Percentiles rank a stretch among this genome's conserved stretches.
Conservation (phyloP, 1,140 invertebrate species). For the Aphelinus certus region DNA sequence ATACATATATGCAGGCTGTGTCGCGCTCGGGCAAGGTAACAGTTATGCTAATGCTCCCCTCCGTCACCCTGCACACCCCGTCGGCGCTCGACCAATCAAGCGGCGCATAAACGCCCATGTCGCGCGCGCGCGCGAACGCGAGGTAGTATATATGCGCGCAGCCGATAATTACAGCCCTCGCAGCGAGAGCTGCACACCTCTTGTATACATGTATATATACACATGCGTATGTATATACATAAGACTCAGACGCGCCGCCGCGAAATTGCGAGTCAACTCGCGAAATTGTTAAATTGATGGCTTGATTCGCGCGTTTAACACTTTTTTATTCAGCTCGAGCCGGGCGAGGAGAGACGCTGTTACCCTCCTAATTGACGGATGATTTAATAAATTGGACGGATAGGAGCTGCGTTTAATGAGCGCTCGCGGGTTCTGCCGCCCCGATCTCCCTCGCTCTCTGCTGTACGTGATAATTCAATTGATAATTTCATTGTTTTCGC, state of each 20-base stretch:
- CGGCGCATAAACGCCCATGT: conserved; percentile 35
- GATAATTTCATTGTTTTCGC: conserved; percentile 26
- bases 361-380: conserved; percentile 9
- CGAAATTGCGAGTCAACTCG: conserved; percentile 27
- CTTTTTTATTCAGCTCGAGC: neutral
- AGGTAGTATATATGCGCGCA: neutral
- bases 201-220: neutral
- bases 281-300: conserved; percentile 38
- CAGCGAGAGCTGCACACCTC: neutral
- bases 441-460: no score
- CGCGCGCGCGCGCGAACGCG: conserved; percentile 6
- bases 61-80: no score
- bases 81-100: conserved; percentile 38
- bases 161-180: conserved; percentile 28
- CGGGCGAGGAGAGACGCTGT: neutral
- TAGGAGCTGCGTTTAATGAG: conserved; percentile 24
- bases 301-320: neutral
- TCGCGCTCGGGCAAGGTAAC: conserved; percentile 43
- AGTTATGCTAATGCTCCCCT: conserved; percentile 32
- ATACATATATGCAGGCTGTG: conserved; percentile 30
- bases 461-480: no score
- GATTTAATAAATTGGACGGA: conserved; percentile 36
- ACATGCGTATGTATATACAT: no score
- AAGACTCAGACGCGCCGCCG: neutral
- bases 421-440: neutral